phyloP scores from a whole-genome alignment of 2,113 vertebrate genomes.

The Lepisosteus oculatus region DNA sequence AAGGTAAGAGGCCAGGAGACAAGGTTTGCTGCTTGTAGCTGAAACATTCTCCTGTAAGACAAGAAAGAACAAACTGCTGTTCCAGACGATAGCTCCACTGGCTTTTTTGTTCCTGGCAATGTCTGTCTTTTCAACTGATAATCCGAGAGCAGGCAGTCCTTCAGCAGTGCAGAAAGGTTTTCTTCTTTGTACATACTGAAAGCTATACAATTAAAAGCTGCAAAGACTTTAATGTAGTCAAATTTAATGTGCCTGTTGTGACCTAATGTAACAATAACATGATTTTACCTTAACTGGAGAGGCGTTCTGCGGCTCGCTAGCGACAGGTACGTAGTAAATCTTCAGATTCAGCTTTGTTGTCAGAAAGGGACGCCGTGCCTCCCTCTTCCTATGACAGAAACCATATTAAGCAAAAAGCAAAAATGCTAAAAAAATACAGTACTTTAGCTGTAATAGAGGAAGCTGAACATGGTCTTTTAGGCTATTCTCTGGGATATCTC shows the following conservation, averaged over 20 bases:
- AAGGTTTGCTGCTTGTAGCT: conserved; percentile 34
- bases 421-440: neutral
- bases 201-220: neutral
- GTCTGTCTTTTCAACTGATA: too few relatives aligned
- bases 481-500: too few relatives aligned
- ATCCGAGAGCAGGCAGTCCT: too few relatives aligned
- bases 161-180: neutral
- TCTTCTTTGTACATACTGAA: conserved; percentile 6
- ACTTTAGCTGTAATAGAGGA: neutral
- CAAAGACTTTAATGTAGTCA: neutral
- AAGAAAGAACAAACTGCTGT: neutral
- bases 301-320: conserved; percentile 10
- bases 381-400: conserved; percentile 74
- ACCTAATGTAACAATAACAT: neutral
- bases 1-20: conserved; percentile 76
- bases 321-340: conserved; percentile 86
- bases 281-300: conserved; percentile 48
- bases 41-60: conserved; percentile 37
- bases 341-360: conserved; percentile 80
- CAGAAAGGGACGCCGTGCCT: conserved; percentile 76
- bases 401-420: neutral
- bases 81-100: too few relatives aligned
- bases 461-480: too few relatives aligned
- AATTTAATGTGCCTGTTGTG: too few relatives aligned
- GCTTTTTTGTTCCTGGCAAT: too few relatives aligned